Evolutionary conservation across 2,888 invertebrate genomes (phyloP), one percentile per base, ranked within the genome.

Genomic region (Linyphia triangularis): DNA sequence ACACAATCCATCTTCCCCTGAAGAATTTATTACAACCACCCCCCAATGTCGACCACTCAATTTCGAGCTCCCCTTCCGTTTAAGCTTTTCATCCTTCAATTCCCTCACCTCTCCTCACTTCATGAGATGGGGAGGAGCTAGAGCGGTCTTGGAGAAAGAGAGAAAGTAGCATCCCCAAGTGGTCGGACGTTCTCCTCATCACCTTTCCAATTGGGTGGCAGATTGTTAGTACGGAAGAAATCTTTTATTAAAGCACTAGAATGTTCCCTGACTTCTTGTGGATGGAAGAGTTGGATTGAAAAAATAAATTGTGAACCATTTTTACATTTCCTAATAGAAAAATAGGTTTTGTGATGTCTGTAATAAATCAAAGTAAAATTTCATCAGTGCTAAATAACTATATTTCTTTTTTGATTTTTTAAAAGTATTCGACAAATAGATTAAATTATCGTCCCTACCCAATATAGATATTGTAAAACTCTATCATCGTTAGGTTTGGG

Each of bases 211-310:
- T 75, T 67, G 73, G 24, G 65, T 67, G 33, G 73, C 84, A 84
- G 84, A 84, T 84, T 75, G 84, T 65, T 72, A 82, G 61, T 72
- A 82, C 59, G 72, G 40, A n/a, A 40, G 70, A 10, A 61, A 72
- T 82, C 59, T 82, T 82, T 82, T 72, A 61, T 82, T 72, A 72
- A 72, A 59, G 69, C 33, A 28, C 43, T 16, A 30, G 78, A 33
- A 37, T 59, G 40, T 81, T 82, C 59, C 72, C 28, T 72, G 33
- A 70, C 70, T 72, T 72, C 59, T 69, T 33, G 69, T 4, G 67
- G 51, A 59, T 22, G 37, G 40, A 70, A 51, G 70, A 81, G 69
- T 81, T 69, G 69, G 69, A 81, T 57, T 33, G 24, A 9, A 59
- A n/a, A n/a, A n/a, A 57, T 10, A 81, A 33, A 70, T 37, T 24